Evolutionary conservation across 2,113 vertebrate species (phyloP), one percentile per base, ranked within the genome.

Genomic region (Thalassoma bifasciatum): DNA sequence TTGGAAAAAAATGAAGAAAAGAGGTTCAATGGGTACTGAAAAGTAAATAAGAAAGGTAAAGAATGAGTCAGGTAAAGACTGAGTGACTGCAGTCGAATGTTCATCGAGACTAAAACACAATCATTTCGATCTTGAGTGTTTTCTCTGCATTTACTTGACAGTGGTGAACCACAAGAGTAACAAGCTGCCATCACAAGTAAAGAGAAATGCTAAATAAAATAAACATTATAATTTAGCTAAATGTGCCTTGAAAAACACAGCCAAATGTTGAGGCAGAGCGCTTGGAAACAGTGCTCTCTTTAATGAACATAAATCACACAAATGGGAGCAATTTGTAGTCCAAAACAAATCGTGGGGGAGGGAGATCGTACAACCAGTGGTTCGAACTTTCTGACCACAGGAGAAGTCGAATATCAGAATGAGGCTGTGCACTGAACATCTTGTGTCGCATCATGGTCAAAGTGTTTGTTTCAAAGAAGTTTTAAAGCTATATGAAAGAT

Each of bases 131-230:
- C 72, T 36, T n/a, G 59, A 79, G 62, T 6, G 70, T 75, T 79
- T 79, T 50, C 69, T 77, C 59, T 73, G 21, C 54, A 79, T 78
- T 86, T 77, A 74, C 69, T 75, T 70, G 56, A 66, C 66, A 72
- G 84, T 16, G 73, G 82, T 79, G 58, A 77, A 72, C 86, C 86
- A 60, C 83, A 77, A 84, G 59, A 64, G 59, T 61, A 87, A 78
- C 79, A 79, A 69, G 26, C 78, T 64, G 56, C 40, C 80, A 70
- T 86, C 72, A 60, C 24, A 42, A 89, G 59, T 75, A 74, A 77
- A 78, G 72, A 79, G 70, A 49, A 79, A 84, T 50, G 34, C 61
- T 34, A 68, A 84, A 75, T 30, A 66, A 85, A 76, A 60, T 37
- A 66, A 81, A 79, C 74, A 80, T 70, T 60, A 60, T 72, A 54